Evolutionary conservation across 2,113 vertebrate species (phyloP).

Genomic region (Zootoca vivipara): DNA sequence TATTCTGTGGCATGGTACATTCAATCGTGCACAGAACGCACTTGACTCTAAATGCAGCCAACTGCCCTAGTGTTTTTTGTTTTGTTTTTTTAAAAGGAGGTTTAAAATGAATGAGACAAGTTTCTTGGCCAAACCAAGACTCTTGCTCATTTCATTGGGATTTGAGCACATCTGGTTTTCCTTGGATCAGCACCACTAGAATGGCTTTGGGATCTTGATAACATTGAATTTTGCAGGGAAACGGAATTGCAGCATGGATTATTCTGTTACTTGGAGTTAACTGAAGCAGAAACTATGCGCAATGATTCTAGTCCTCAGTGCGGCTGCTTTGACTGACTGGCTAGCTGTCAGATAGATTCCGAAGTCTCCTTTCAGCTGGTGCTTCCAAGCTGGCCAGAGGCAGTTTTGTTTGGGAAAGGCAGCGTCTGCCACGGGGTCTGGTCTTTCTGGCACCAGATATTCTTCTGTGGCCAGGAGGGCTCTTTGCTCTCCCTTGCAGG

Average conservation of each 20-base stretch:
- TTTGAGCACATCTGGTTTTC: background rate
- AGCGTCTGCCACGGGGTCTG: background rate
- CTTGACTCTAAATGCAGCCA: background rate
- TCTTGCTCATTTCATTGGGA: background rate
- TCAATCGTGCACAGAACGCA: background rate
- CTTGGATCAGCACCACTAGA: background rate
- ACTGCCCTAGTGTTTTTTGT: no score
- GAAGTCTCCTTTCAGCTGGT: background rate
- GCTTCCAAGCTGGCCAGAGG: background rate
- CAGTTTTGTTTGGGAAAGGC: background rate
- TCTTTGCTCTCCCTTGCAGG: background rate
- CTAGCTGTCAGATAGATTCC: background rate
- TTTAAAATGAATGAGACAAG: background rate
- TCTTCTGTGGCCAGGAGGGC: background rate
- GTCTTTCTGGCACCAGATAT: background rate
- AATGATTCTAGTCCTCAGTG: background rate
- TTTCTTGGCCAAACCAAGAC: background rate
- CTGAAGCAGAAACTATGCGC: background rate
- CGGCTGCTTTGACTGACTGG: background rate
- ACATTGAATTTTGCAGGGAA: no score
- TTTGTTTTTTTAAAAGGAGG: background rate
- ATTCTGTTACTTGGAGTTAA: background rate
- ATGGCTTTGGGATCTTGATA: no score
- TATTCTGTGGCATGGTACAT: background rate
- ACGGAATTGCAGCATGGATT: background rate